These are phyloP conservation scores for Abrostola triplasia DNA, from an alignment of 2,888 invertebrate genomes.

Conservation along the genomic window DNA sequence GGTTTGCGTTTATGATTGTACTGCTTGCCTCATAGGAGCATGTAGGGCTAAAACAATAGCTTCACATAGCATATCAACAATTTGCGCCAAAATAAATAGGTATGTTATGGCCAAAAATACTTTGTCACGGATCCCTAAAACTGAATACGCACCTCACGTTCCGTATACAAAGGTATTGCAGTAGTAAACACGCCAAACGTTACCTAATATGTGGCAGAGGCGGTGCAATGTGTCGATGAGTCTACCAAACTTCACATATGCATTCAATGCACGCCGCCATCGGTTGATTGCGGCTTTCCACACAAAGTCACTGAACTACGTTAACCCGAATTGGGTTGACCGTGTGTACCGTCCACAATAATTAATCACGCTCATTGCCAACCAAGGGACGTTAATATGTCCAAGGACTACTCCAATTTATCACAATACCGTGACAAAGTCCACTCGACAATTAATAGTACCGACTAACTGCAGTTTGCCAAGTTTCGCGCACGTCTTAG, in stretches of 20 bases:
- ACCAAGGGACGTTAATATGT: constrained; percentile 78
- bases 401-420: constrained; percentile 82
- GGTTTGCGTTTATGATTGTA: neutral
- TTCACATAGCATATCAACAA: no score
- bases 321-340: constrained; percentile 78
- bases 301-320: constrained; percentile 79
- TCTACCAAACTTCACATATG: constrained; percentile 40
- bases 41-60: no score
- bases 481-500: constrained; percentile 37
- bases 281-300: constrained; percentile 48
- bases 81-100: neutral
- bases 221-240: constrained; percentile 25
- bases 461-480: constrained; percentile 67
- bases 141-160: constrained; percentile 17
- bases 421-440: constrained; percentile 75
- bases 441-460: constrained; percentile 73
- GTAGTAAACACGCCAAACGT: constrained; percentile 35
- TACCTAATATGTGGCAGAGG: constrained; percentile 37
- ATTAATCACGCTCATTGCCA: constrained; percentile 80
- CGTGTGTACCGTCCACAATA: constrained; percentile 71
- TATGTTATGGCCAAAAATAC: neutral
- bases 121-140: constrained; percentile 8
- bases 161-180: constrained; percentile 29
- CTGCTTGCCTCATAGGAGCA: no score
- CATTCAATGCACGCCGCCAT: constrained; percentile 56